Base-by-base conservation (phyloP, 1,140 invertebrate genomes). In the Zeugodacus cucurbitae region DNA sequence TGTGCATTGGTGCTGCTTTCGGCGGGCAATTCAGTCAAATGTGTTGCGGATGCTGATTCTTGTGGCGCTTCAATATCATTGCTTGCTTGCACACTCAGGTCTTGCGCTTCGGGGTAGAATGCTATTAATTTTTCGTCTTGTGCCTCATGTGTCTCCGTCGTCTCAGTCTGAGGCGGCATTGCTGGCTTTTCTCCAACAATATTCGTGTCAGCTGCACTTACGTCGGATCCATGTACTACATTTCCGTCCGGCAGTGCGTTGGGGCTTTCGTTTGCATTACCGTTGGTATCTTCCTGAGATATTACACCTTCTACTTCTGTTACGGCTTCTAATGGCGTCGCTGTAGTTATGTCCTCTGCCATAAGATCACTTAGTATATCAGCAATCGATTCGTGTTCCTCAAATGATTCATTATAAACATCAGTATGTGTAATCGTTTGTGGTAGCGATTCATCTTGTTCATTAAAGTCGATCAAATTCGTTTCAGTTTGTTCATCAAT, bases 341-440 rank as follows among this genome's bases (percentile, higher is more conserved):
- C 10, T 32, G 87, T 87, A 48, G 59, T 87, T 29, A 48, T 91
- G 10, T 92, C 91, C 8, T 92, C 91, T 20, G 91, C 74, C 91
- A 93, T 92, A 48, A 93, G 74, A 87, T 93, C 92, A 87, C 89
- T 93, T 0, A 93, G 89, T 44, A 93, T 93, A 82, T 91, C 92
- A 10, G 90, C 91, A 88, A 93, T 91, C 74, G 91, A 91, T 67
- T 92, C 90, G 82, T 90, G 91, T 82, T 93, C 92, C 57, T 92
- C 91, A 88, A 93, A 92, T 48, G 91, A 90, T 34, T 87, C 88
- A 22, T 44, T 78, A 37, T 59, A 5, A 32, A 67, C 14, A 14
- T 67, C 78, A 3, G 41, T 85, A 29, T 85, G n/a, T 22, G 32
- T 20, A 11, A 54, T 3, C n/a, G 78, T 26, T 22, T 57, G n/a